Evolutionary conservation across 2,113 vertebrate species (phyloP).

Genomic region (Vidua chalybeata): DNA sequence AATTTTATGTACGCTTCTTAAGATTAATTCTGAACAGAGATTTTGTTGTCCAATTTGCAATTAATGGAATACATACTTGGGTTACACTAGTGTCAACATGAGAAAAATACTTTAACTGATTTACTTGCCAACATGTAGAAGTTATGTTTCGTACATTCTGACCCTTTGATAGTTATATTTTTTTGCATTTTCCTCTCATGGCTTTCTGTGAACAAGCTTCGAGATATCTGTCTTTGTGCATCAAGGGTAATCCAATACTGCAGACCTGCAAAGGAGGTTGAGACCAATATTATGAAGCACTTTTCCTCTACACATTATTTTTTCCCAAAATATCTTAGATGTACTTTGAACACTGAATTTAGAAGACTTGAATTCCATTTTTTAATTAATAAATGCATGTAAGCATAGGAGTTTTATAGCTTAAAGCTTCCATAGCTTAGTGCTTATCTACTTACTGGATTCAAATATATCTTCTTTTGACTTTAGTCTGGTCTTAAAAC

Average conservation of each 20-base stretch:
- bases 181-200: slow-evolving; percentile 76
- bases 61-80: not conserved
- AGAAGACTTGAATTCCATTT: not conserved
- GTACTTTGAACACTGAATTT: not conserved
- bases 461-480: slow-evolving; percentile 73
- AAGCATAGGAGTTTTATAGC: not conserved
- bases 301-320: not conserved
- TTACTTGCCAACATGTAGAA: slow-evolving; percentile 88
- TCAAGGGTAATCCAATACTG: slow-evolving; percentile 79
- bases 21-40: not conserved
- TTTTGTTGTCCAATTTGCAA: not conserved
- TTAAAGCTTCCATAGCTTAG: not conserved
- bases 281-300: not conserved
- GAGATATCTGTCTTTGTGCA: slow-evolving; percentile 72
- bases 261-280: slow-evolving; percentile 58
- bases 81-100: not conserved
- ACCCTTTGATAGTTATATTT: slow-evolving; percentile 65
- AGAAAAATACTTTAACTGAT: slow-evolving; percentile 67
- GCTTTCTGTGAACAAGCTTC: slow-evolving; percentile 75
- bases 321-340: not conserved
- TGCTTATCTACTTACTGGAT: slow-evolving; percentile 74
- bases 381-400: not conserved
- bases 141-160: slow-evolving; percentile 73
- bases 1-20: not conserved
- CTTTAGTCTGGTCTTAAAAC: slow-evolving; percentile 85